Evolutionary conservation across 2,113 vertebrate species (phyloP).

Genomic region (Lethenteron reissneri): DNA sequence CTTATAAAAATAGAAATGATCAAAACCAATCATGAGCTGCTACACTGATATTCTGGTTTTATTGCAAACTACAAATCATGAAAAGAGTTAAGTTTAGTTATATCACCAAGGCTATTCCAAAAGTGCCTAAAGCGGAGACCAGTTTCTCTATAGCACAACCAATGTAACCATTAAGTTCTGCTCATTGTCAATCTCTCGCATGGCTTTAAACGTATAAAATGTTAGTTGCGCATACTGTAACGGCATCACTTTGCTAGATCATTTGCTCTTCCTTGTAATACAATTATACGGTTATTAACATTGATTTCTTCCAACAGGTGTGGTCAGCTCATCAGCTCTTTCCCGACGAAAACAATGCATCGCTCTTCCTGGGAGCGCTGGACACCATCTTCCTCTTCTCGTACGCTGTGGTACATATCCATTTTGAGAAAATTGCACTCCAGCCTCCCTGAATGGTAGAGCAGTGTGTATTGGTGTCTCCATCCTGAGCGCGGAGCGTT

Average conservation of each 20-base stretch:
- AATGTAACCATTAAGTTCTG: neutral
- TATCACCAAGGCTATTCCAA: no score
- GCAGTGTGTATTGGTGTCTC: no score
- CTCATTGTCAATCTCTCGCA: neutral
- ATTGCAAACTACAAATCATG: no score
- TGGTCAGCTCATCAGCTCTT: constrained; percentile 56
- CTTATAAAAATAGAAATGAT: no score
- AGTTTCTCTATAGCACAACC: neutral
- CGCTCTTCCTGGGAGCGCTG: constrained; percentile 57
- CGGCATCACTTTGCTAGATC: neutral
- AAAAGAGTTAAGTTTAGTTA: no score
- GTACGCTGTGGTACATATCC: constrained; percentile 62
- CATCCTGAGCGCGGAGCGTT: no score
- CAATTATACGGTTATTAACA: constrained; percentile 1
- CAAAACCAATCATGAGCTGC: no score
- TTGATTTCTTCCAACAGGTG: constrained; percentile 23
- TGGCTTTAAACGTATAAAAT: neutral
- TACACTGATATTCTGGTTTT: no score
- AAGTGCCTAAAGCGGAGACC: neutral
- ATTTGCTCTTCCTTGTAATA: constrained; percentile 10
- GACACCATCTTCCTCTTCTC: constrained; percentile 88
- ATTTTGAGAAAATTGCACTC: no score
- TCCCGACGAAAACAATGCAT: constrained; percentile 38
- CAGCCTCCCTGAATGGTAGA: no score
- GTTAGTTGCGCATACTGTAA: neutral